phyloP scores from a whole-genome alignment of 2,113 vertebrate genomes.

The Ammodramus savannarum region DNA sequence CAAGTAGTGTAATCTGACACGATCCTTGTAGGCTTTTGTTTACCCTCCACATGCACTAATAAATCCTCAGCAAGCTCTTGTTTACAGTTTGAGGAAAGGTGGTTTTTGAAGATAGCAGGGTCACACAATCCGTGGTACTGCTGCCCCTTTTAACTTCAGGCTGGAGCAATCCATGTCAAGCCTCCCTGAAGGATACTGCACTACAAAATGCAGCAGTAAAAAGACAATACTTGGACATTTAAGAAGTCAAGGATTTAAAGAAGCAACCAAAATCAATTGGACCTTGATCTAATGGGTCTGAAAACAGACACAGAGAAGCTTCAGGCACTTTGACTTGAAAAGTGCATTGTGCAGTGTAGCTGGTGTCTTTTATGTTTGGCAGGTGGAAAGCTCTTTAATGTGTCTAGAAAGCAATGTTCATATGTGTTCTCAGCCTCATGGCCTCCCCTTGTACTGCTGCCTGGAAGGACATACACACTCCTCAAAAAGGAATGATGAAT shows the following conservation, averaged over 20 bases:
- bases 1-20: constrained; percentile 24
- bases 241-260: constrained; percentile 21
- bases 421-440: not conserved
- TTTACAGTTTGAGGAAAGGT: constrained; percentile 43
- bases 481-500: not conserved
- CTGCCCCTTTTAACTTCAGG: not conserved
- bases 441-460: not conserved
- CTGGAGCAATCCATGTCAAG: not conserved
- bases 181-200: not conserved
- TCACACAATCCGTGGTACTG: not conserved
- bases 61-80: constrained; percentile 44
- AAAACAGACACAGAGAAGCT: not conserved
- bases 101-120: constrained; percentile 23
- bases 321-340: not conserved
- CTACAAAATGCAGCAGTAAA: constrained; percentile 5
- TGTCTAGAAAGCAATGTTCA: not conserved
- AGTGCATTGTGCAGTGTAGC: not conserved
- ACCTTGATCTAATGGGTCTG: not conserved
- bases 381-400: not conserved
- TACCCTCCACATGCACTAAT: constrained; percentile 36
- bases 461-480: not conserved
- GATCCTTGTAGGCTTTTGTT: constrained; percentile 19
- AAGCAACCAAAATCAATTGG: not conserved
- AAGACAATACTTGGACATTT: constrained; percentile 5
- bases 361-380: not conserved